Evolutionary conservation across 2,888 invertebrate species (phyloP), one percentile per base, ranked within the genome.

Genomic region (Steinernema carpocapsae): DNA sequence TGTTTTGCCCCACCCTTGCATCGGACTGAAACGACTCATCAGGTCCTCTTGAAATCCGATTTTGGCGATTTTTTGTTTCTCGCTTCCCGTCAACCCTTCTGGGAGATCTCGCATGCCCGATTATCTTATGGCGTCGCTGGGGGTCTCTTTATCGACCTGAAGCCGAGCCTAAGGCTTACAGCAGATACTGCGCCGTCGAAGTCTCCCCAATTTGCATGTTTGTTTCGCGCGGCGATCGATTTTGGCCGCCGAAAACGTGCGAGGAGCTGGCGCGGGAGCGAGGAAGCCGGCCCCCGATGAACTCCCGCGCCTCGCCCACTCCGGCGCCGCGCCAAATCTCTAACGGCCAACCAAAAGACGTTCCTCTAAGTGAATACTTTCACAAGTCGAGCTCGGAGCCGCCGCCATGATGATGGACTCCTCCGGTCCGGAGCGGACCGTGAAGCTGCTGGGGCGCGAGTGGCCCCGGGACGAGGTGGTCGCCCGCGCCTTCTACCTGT

Each of bases 401-500:
- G 72, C 46, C 29, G 74, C 64, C 52, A 74, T 52, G 77, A 77
- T 77, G 32, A 70, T 77, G 76, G 82, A 84, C 79, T 78, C 82
- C 72, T 83, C 80, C 26, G 84, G 82, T 64, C 81, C 83, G 64
- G 78, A 77, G 19, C 56, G 79, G 64, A 82, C 81, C 51, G 83
- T 85, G 37, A 80, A 80, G 52, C 76, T 86, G 29, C 74, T 83
- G 29, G 86, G 86, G 22, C 77, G 79, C 29, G 80, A 82, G 51
- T 80, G 94, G 51, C 94, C 95, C 88, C 93, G 93, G 83, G 95
- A 96, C 88, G 90, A 99, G 72, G 91, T 97, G 82, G 93, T 95
- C 73, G 95, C 95, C 83, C 97, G 99, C 89, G 93, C 94, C 26
- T 99, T 99, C 90, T 99, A 99, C 89, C 97, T 99, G 90, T 97